Evolutionary conservation across 2,888 invertebrate genomes (phyloP).

Genomic region (Phengaris arion): DNA sequence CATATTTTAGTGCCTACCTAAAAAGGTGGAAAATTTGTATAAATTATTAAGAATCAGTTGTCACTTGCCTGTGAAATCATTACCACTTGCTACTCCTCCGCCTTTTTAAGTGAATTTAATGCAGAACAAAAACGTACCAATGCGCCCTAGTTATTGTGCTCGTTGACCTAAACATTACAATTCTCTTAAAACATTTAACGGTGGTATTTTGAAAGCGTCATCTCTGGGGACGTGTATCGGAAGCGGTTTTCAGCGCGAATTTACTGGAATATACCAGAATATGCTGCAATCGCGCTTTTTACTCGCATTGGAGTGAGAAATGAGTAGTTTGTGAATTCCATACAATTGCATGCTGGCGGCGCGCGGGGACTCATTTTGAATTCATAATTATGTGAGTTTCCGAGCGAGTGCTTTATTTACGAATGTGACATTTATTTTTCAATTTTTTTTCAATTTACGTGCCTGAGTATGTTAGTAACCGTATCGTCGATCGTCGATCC

Average conservation of each 20-base stretch:
- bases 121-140: background rate
- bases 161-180: background rate
- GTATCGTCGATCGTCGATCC: no score
- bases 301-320: background rate
- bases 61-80: no score
- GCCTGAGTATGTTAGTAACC: no score
- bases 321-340: slow-evolving; percentile 4
- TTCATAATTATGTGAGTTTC: slow-evolving; percentile 6
- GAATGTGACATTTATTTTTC: background rate
- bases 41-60: no score
- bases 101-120: no score
- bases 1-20: no score
- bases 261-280: background rate
- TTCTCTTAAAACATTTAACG: background rate
- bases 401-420: background rate
- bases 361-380: background rate
- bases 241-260: background rate
- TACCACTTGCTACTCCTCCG: no score
- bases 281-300: background rate
- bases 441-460: background rate
- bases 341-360: background rate
- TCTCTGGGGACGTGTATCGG: slow-evolving; percentile 1
- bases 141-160: background rate
- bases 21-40: no score
- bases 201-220: background rate